Conservation (phyloP, 2,888 invertebrate genomes). For the Zygothrica quintamaculata region DNA sequence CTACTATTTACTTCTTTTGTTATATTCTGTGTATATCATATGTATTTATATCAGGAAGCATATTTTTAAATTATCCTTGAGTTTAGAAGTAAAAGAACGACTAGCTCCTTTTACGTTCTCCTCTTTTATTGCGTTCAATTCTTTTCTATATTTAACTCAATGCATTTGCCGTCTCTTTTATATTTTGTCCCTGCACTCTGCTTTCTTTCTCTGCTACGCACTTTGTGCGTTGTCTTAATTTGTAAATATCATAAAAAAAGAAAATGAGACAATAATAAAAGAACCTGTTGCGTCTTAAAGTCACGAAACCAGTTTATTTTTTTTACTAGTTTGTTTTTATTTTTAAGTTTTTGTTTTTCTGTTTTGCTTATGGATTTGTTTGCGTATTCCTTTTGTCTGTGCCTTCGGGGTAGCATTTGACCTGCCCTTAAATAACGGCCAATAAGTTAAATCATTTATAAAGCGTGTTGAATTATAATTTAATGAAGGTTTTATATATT, state of each 20-base stretch:
- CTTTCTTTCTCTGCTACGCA: slow-evolving; percentile 11
- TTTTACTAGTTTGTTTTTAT: slow-evolving; percentile 47
- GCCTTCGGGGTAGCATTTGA: slow-evolving; percentile 12
- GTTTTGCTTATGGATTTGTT: neutral
- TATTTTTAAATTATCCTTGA: slow-evolving; percentile 43
- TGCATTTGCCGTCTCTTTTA: slow-evolving; percentile 4
- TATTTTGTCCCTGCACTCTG: slow-evolving; percentile 16
- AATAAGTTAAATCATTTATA: slow-evolving; percentile 26
- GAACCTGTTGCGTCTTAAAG: slow-evolving; percentile 56
- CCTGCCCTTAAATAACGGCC: slow-evolving; percentile 27
- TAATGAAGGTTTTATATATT: slow-evolving; percentile 34
- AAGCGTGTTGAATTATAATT: slow-evolving; percentile 38
- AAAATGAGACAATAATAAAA: no score
- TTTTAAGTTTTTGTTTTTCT: slow-evolving; percentile 30
- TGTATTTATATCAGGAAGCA: slow-evolving; percentile 6
- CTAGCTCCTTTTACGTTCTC: slow-evolving; percentile 21
- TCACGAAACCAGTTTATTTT: slow-evolving; percentile 48
- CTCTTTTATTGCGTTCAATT: slow-evolving; percentile 2
- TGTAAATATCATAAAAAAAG: slow-evolving; percentile 38
- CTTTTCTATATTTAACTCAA: neutral
- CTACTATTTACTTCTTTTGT: no score
- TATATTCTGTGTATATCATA: no score
- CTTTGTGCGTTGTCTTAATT: slow-evolving; percentile 44
- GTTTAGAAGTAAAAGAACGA: neutral
- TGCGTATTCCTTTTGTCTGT: slow-evolving; percentile 19